Base-by-base conservation (phyloP, 2,113 vertebrate species). In the Seriola quinqueradiata region DNA sequence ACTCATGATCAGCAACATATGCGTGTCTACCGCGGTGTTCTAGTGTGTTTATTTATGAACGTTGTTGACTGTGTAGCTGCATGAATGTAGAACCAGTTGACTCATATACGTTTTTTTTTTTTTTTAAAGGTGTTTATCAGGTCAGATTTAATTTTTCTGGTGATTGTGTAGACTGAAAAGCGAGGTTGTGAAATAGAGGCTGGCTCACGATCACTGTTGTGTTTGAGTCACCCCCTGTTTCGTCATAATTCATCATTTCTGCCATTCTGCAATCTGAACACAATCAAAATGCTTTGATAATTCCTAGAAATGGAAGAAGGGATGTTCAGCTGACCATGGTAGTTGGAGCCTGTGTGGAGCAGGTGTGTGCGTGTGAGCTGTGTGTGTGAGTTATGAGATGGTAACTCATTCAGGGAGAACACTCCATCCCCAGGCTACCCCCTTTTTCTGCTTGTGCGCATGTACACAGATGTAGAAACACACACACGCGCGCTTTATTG, bases 391-490 rank as follows among this genome's bases (percentile, higher is more conserved):
- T 80, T 72, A 52, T 21, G 34, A 79, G 83, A 69, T 17, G 44
- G 34, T 72, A 78, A 68, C 46, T 79, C 77, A 48, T 88, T 68
- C 69, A 84, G 66, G 36, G 70, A 78, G 77, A 74, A 61, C 17
- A 25, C 52, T 81, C 38, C 69, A 59, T 75, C 61, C 59, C 46
- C 61, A 66, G 36, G 48, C 50, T 70, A 57, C 54, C 59, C 17
- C 9, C 61, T 67, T 52, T 59, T 59, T 69, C 55, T 70, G 34
- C 52, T 5, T 78, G 36, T 79, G 34, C 11, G 17, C 2, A 4
- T 55, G 60, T 40, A 14, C 34, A 34, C 66, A 73, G 69, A 61
- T 44, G 36, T 44, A 63, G 11, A 61, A 28, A 73, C 21, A 28
- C 68, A 71, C 60, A 54, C 54, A 68, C 10, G 19, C 48, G 23